phyloP scores from a whole-genome alignment of 1,140 invertebrate species.

The Ostrea edulis region DNA sequence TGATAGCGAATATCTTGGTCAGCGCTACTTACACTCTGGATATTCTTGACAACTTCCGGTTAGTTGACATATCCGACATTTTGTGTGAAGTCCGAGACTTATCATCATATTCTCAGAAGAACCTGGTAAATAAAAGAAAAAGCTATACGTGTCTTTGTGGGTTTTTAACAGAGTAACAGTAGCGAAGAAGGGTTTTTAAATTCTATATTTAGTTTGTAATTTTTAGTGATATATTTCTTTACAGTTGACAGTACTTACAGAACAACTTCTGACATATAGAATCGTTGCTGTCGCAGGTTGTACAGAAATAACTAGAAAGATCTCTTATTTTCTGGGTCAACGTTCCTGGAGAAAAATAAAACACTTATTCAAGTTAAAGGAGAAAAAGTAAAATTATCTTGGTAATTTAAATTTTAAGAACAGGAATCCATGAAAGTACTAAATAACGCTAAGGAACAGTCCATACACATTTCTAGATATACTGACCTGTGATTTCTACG shows the following conservation, averaged over 20 bases:
- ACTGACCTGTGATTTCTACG: not conserved
- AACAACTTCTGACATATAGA: conserved; percentile 21
- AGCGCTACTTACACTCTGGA: not conserved
- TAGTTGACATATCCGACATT: conserved; percentile 7
- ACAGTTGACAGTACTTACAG: not conserved
- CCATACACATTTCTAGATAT: not conserved
- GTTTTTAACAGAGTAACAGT: not conserved
- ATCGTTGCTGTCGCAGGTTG: not conserved
- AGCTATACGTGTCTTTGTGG: not conserved
- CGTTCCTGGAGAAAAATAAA: not conserved
- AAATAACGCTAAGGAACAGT: too few relatives aligned
- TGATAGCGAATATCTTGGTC: not conserved
- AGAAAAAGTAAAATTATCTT: not conserved
- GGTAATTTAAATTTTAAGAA: not conserved
- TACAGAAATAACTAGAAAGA: conserved; percentile 24
- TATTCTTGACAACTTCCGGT: not conserved
- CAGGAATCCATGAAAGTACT: too few relatives aligned
- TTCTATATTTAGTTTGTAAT: not conserved
- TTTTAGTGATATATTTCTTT: not conserved
- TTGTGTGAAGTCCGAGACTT: conserved; percentile 9
- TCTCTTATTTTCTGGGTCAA: conserved; percentile 28
- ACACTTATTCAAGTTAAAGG: not conserved
- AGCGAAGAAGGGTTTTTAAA: not conserved
- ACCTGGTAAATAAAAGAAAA: not conserved
- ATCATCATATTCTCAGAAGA: not conserved